Base-by-base conservation (phyloP, 2,113 vertebrate genomes). In the Dipodomys merriami region DNA sequence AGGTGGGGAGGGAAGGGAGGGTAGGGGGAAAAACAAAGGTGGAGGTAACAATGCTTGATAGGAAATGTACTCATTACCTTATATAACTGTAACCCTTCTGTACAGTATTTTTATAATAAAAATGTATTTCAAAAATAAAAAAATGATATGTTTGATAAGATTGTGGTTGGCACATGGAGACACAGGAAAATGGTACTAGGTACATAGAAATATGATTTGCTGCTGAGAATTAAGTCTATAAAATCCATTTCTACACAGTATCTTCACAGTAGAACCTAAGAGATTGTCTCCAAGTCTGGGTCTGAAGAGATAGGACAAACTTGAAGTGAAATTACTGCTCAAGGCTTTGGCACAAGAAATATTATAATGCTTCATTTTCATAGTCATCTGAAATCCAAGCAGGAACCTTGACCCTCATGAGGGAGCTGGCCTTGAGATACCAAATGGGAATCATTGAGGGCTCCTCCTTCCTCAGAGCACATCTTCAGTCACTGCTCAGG, bases 191-290 rank as follows among this genome's bases (percentile, higher is more conserved):
- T 83, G 22, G 78, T 84, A 23, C 46, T 79, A 88, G 27, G 67
- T 93, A 20, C 57, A 71, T 25, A 83, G 64, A 89, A 91, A 89
- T 91, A 93, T 88, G 73, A 94, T 86, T 77, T 64, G 44, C 80
- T 29, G 0, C 39, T 83, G 65, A 86, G 60, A 88, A 39, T 65
- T 69, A 84, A 89, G 49, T 33, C 83, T 77, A 30, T 83, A 78
- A 72, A 95, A 89, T 73, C 86, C 23, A 94, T 39, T 53, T 73
- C 30, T 29, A 30, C 77, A 78, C 60, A 39, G 11, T 64, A 73
- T 20, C 60, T 93, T 62, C 72, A 46, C 29, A 81, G 71, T 57
- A 83, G 83, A 79, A n/a, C 25, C 20, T 18, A 4, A 94, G 35
- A 88, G n/a, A 30, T 68, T 81, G 57, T 27, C 60, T 86, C 62